Conservation (phyloP, 1,140 invertebrate species). For the Euwallacea fornicatus region DNA sequence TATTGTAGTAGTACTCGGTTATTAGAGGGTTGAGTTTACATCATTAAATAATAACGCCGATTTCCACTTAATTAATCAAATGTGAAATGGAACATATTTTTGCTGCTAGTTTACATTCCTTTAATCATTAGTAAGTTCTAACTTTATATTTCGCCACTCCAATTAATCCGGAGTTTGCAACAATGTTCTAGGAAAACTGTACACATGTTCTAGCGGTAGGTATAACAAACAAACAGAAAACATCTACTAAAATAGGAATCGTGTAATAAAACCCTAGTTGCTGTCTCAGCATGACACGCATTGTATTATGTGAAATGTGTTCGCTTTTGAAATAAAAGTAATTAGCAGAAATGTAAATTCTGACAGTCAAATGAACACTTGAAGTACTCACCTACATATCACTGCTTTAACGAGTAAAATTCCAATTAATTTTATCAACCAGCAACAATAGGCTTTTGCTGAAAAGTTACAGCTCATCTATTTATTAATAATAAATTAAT, state of each 20-base stretch:
- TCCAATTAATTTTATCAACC: constrained; percentile 34
- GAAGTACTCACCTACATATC: constrained; percentile 29
- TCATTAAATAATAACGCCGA: no score
- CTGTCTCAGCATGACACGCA: constrained; percentile 12
- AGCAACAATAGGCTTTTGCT: constrained; percentile 13
- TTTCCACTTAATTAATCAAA: no score
- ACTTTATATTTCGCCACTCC: no score
- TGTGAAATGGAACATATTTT: no score
- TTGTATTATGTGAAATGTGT: constrained; percentile 10
- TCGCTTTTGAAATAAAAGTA: constrained; percentile 18
- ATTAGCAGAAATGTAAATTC: constrained; percentile 24
- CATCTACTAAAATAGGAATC: background rate
- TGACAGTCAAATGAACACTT: constrained; percentile 27
- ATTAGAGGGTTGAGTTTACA: no score
- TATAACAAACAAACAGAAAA: background rate
- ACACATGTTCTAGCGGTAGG: no score
- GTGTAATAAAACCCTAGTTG: constrained; percentile 14
- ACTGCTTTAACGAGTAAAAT: constrained; percentile 25
- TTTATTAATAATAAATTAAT: no score
- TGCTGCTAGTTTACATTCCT: no score
- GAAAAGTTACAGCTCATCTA: constrained; percentile 2
- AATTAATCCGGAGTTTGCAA: no score
- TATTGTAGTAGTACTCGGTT: no score
- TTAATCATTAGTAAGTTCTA: no score
- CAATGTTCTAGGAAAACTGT: no score